phyloP scores from a whole-genome alignment of 2,888 invertebrate genomes.

The Apamea epomidion region DNA sequence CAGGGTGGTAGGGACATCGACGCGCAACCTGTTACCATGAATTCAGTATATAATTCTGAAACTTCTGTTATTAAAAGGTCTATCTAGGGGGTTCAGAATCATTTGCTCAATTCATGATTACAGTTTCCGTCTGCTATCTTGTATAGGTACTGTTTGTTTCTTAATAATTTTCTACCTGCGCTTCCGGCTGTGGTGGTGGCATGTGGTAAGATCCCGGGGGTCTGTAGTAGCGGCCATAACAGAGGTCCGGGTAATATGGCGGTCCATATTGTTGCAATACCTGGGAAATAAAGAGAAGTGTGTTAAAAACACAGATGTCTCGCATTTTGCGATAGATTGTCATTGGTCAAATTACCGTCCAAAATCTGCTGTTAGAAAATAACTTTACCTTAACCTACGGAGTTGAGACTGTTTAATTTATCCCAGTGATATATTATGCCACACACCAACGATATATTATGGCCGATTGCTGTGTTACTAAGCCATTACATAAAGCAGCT shows the following conservation, averaged over 20 bases:
- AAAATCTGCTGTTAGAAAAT: background rate
- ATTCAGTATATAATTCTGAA: background rate
- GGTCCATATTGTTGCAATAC: conserved; percentile 87
- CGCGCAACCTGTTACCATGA: background rate
- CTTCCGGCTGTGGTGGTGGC: conserved; percentile 87
- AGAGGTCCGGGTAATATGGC: conserved; percentile 86
- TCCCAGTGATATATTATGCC: background rate
- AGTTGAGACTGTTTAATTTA: background rate
- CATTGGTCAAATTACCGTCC: background rate
- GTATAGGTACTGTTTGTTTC: background rate
- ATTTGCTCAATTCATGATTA: background rate
- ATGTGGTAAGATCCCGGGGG: conserved; percentile 89
- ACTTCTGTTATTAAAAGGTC: background rate
- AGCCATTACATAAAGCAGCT: conserved; percentile 14
- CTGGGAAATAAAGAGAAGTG: conserved; percentile 68
- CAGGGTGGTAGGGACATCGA: background rate
- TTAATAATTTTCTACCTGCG: conserved; percentile 76
- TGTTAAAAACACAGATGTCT: background rate
- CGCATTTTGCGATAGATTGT: background rate
- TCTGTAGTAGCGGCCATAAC: conserved; percentile 86
- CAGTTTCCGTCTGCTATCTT: background rate
- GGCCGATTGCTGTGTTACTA: conserved; percentile 22
- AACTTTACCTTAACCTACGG: background rate
- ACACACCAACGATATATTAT: conserved; percentile 17
- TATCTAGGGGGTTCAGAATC: too few species aligned